A percentile compares a stretch with the other conserved stretches of the same genome.
These are phyloP conservation scores for Drosophila cardini DNA, from an alignment of 1,140 invertebrate species.

Conservation along the genomic window DNA sequence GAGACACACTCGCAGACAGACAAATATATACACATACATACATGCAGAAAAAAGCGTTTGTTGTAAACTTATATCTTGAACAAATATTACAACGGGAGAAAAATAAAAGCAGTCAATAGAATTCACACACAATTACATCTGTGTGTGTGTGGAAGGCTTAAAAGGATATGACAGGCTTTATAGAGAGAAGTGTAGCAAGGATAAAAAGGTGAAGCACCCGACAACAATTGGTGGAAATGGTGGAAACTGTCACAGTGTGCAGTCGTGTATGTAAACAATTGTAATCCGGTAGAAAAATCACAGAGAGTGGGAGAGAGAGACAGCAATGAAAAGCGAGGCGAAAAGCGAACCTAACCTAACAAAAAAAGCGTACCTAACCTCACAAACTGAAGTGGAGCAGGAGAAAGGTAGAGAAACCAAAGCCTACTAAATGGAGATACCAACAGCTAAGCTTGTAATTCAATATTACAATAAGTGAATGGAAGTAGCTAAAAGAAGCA, in stretches of 20 bases:
- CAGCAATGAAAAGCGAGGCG: no score
- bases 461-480: slow-evolving; percentile 41
- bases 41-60: slow-evolving; percentile 50
- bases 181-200: not conserved
- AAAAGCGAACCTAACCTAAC: slow-evolving; percentile 38
- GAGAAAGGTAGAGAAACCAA: not conserved
- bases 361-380: slow-evolving; percentile 13
- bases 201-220: slow-evolving; percentile 2
- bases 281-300: slow-evolving; percentile 80
- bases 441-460: slow-evolving; percentile 29
- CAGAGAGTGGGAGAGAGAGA: slow-evolving; percentile 60
- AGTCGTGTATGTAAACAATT: slow-evolving; percentile 80
- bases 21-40: slow-evolving; percentile 36
- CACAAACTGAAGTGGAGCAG: not conserved
- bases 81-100: slow-evolving; percentile 44
- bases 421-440: slow-evolving; percentile 4
- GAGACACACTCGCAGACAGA: slow-evolving; percentile 72
- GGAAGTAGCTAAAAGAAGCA: not conserved
- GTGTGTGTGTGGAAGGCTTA: slow-evolving; percentile 39
- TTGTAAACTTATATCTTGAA: slow-evolving; percentile 77
- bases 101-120: slow-evolving; percentile 54
- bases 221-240: slow-evolving; percentile 63
- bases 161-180: slow-evolving; percentile 62
- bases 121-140: slow-evolving; percentile 71
- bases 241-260: slow-evolving; percentile 78